Evolutionary conservation across 2,888 invertebrate genomes (phyloP), one percentile per base, ranked within the genome.

Genomic region (Anoplius nigerrimus): DNA sequence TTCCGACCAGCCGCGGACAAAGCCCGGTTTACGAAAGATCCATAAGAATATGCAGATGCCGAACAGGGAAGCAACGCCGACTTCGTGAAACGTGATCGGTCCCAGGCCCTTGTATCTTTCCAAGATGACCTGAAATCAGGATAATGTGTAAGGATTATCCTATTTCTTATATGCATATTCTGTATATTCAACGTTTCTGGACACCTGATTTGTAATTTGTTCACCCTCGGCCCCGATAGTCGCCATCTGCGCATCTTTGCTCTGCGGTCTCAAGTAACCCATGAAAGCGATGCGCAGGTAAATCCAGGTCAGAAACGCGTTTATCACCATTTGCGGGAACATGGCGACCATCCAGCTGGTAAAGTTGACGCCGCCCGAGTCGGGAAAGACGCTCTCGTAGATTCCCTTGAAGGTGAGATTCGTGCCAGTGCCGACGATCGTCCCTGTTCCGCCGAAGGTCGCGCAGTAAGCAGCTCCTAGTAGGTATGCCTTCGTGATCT

Each of bases 21-120:
- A 90, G 59, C 91, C 90, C 0, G 92, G 92, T 62, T 90, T 89
- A 18, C 92, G 88, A 68, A 91, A 90, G 68, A 93, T 86, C 92
- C 92, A 93, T 3, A 93, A 85, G 0, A 90, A 24, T 0, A 92
- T 89, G 46, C 91, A 86, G 0, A 88, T 11, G 0, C 89, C 55
- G 78, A 93, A 93, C 2, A 90, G 75, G 0, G 77, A 2, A 0
- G 83, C 70, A 1, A 90, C 89, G 15, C 77, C 80, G 1, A 69
- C 72, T 79, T 91, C 90, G 66, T 90, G 89, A 69, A 89, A 90
- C 18, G 84, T 84, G 73, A 90, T 86, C 0, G 81, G 81, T 0
- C 92, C 91, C 6, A 92, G 75, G 48, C 88, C 88, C 0, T 82
- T 71, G 72, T 90, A 90, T 75, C 90, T 90, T 8, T 84, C 69